Conservation (phyloP, 2,113 vertebrate species). For the Rhinolophus sinicus region DNA sequence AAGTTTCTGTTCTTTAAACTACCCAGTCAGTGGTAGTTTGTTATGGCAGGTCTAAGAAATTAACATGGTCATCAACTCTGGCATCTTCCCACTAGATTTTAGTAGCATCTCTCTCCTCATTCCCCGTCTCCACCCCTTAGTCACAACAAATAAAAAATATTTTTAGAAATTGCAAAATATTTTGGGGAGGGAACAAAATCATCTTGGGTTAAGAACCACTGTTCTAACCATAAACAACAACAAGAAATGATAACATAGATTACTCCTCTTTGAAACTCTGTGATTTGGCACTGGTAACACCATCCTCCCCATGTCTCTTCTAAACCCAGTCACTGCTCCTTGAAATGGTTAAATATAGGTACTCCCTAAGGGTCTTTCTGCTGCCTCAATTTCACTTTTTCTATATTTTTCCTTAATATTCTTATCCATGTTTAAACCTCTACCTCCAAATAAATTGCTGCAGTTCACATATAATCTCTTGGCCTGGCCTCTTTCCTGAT, state of each 20-base stretch:
- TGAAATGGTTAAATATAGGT: not conserved
- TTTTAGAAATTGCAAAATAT: not conserved
- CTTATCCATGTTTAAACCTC: not conserved
- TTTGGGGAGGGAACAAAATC: not conserved
- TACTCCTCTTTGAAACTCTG: not conserved
- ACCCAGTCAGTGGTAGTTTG: not conserved
- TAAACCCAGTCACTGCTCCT: not conserved
- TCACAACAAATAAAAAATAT: not conserved
- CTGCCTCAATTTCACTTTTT: not conserved
- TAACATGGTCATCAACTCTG: too few relatives aligned
- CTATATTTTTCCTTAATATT: not conserved
- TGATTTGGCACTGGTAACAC: not conserved
- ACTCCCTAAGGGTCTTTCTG: not conserved
- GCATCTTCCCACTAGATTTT: not conserved
- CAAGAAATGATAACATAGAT: too few relatives aligned
- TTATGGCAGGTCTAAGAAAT: not conserved
- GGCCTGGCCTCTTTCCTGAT: not conserved
- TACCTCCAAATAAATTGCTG: not conserved
- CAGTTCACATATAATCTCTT: not conserved
- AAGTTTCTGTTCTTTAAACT: not conserved
- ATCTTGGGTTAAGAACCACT: accelerated
- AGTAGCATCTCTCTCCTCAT: not conserved
- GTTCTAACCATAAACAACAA: not conserved
- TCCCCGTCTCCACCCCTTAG: not conserved
- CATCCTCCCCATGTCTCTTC: not conserved